Base-by-base conservation (phyloP, 2,797 vertebrate species). In the Limnodromus scolopaceus region DNA sequence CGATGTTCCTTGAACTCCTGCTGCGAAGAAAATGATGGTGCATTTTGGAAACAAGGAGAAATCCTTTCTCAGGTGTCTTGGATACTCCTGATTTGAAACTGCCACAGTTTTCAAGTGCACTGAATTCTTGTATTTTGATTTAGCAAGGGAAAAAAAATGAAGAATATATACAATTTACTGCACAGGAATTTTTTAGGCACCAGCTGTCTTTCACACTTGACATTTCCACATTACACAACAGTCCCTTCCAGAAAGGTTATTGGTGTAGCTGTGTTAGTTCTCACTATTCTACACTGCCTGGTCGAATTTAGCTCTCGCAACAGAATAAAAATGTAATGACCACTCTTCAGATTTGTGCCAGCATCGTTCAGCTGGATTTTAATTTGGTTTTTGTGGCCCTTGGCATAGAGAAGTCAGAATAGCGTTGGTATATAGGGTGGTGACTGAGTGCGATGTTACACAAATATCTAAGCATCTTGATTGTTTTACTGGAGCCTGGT, bases 341-440 rank as follows among this genome's bases (percentile, higher is more conserved):
- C 32, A 17, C 24, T 69, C 36, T 36, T 66, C 38, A 57, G 48
- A n/a, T 69, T 75, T 79, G 13, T 81, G 17, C 76, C 43, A 45
- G 16, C 24, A 53, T 71, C 22, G n/a, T 64, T 69, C 48, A 75
- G 14, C 6, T 13, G 70, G 34, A 36, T 51, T 82, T 77, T 78
- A 25, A 48, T 61, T 60, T 63, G 5, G 3, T 65, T 69, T 84
- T 2, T 32, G 45, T 46, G 23, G 6, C 36, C n/a, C 17, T 72
- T 64, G 66, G 20, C 24, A 9, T 11, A 46, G 41, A 32, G 27
- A 70, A 74, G n/a, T 78, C 61, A 54, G 48, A 78, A 66, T n/a
- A 86, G 18, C 32, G 15, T 16, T 0, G 0, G 22, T 30, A 18
- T 28, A 14, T 5, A 8, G 22, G 22, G 32, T 38, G 13, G 24